Evolutionary conservation across 2,888 invertebrate genomes (phyloP).

Genomic region (Leucophenga montana): DNA sequence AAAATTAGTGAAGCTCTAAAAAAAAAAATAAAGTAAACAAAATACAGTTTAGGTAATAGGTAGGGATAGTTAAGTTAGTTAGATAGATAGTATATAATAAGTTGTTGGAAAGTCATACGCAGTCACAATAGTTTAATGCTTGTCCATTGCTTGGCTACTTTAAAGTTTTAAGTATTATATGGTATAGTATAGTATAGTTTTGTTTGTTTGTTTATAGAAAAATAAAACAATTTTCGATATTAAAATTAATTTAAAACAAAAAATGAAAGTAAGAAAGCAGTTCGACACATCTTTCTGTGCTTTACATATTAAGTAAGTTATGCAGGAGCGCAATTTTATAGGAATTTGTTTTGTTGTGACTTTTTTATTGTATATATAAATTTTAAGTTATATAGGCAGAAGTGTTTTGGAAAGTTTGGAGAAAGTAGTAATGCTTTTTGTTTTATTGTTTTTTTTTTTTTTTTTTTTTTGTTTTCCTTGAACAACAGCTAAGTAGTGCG

Average conservation of each 20-base stretch:
- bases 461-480: constrained; percentile 1
- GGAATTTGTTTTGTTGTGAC: background rate
- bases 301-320: background rate
- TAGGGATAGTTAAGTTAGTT: no score
- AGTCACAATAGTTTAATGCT: no score
- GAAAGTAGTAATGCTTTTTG: constrained; percentile 15
- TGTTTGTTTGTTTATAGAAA: constrained; percentile 58
- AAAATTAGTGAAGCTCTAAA: no score
- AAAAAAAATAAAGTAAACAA: no score
- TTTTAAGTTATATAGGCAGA: constrained; percentile 49
- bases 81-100: no score
- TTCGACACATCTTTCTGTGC: constrained; percentile 17
- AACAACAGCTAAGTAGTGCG: no score
- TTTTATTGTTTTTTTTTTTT: constrained; percentile 25
- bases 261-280: constrained; percentile 24
- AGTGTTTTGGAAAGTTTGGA: constrained; percentile 64
- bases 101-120: no score
- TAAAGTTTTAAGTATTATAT: no score
- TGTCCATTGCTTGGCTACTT: no score
- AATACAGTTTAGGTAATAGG: no score
- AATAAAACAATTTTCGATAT: constrained; percentile 62
- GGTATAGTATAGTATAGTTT: constrained; percentile 17
- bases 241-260: constrained; percentile 54
- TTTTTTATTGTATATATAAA: background rate
- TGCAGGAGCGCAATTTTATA: no score